These are phyloP conservation scores for Pterobdella sp. DNA, from an alignment of 2,888 invertebrate species.

Conservation along the genomic window DNA sequence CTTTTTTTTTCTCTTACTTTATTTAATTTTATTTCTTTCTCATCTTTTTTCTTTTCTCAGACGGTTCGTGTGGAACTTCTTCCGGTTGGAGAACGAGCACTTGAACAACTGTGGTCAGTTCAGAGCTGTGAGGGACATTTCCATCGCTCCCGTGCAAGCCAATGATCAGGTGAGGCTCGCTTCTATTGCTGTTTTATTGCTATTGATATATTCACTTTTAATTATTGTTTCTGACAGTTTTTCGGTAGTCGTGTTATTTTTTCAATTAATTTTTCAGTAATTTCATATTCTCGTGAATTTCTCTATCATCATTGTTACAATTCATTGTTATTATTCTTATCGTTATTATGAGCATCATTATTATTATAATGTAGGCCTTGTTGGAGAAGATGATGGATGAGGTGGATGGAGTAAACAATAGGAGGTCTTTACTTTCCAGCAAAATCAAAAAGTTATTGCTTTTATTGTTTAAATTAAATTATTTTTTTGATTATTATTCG, in stretches of 20 bases:
- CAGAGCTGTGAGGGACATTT: slow-evolving; percentile 90
- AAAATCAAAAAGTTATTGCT: not conserved
- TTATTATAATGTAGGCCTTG: slow-evolving; percentile 49
- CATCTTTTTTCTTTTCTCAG: slow-evolving; percentile 42
- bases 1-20: not conserved
- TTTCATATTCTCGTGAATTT: slow-evolving; percentile 53
- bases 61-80: slow-evolving; percentile 97
- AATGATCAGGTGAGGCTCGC: slow-evolving; percentile 70
- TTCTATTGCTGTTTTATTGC: not conserved
- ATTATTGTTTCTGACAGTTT: not conserved
- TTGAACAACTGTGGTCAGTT: slow-evolving; percentile 96
- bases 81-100: slow-evolving; percentile 97
- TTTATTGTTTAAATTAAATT: too few relatives aligned
- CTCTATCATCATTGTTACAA: not conserved
- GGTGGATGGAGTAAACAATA: slow-evolving; percentile 73
- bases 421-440: slow-evolving; percentile 37
- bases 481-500: too few relatives aligned
- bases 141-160: slow-evolving; percentile 56
- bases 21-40: not conserved
- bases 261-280: not conserved
- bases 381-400: slow-evolving; percentile 87
- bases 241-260: not conserved
- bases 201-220: not conserved
- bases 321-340: not conserved
- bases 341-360: not conserved